These are phyloP conservation scores for Aphodius granarius DNA, from an alignment of 2,888 invertebrate genomes.

Conservation along the genomic window DNA sequence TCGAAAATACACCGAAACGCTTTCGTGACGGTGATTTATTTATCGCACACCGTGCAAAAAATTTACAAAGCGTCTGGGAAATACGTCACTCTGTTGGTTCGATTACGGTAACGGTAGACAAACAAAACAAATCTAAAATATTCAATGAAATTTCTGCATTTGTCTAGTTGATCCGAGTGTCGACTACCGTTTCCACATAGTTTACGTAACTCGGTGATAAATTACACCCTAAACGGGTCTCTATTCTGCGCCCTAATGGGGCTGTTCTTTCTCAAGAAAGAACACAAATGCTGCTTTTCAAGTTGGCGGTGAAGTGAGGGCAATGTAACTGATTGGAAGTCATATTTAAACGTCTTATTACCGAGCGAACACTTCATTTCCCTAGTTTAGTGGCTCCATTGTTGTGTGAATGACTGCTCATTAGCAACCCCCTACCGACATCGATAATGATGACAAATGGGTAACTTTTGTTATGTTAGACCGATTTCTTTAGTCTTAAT, in stretches of 20 bases:
- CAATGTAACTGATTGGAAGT: not conserved
- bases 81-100: not conserved
- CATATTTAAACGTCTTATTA: not conserved
- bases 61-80: not conserved
- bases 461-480: too few species aligned
- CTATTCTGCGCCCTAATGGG: not conserved
- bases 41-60: not conserved
- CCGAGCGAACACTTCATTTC: not conserved
- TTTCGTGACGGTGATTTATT: not conserved
- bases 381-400: not conserved
- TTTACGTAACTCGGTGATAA: not conserved
- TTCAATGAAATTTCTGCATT: not conserved
- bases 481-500: too few species aligned
- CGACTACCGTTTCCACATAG: not conserved
- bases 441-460: not conserved
- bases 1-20: not conserved
- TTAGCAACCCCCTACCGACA: not conserved
- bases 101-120: not conserved
- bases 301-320: not conserved
- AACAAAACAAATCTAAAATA: not conserved
- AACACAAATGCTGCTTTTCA: not conserved
- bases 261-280: not conserved
- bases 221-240: not conserved
- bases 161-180: not conserved
- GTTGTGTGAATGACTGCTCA: not conserved